Conservation (phyloP, 2,888 invertebrate genomes). For the Eupithecia tripunctaria region DNA sequence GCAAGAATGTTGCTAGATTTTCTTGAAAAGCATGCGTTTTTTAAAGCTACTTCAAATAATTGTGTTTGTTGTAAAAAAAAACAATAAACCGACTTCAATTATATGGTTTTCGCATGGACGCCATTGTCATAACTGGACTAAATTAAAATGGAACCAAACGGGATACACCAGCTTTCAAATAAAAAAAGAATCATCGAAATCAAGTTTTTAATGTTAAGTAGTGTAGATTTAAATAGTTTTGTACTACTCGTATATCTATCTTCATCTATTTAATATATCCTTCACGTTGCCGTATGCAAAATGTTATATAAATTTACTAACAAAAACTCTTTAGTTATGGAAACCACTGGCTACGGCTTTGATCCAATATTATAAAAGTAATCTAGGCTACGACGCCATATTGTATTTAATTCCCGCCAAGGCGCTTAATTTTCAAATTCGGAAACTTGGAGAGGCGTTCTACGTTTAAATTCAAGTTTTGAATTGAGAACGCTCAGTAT, state of each 20-base stretch:
- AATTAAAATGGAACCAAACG: too few species aligned
- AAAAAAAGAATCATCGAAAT: too few species aligned
- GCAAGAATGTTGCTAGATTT: slow-evolving; percentile 3
- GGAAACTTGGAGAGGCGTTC: slow-evolving; percentile 76
- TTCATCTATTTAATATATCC: too few species aligned
- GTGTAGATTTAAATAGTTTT: too few species aligned
- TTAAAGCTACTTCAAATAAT: too few species aligned
- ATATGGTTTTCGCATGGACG: too few species aligned
- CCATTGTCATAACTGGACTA: too few species aligned
- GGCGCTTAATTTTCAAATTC: slow-evolving; percentile 81
- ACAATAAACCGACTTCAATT: too few species aligned
- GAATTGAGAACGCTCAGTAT: slow-evolving; percentile 77
- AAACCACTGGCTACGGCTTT: background rate
- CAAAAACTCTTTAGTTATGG: background rate
- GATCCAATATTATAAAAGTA: background rate
- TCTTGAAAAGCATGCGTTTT: background rate
- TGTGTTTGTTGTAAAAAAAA: too few species aligned
- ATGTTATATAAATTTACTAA: background rate
- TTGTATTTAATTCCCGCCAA: slow-evolving; percentile 79
- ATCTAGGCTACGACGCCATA: slow-evolving; percentile 56
- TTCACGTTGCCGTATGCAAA: background rate
- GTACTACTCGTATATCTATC: too few species aligned
- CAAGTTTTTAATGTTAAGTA: too few species aligned
- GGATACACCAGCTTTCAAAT: too few species aligned
- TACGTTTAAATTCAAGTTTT: slow-evolving; percentile 80